These are phyloP conservation scores for Danaus chrysippus DNA, from an alignment of 2,888 invertebrate species.

Conservation along the genomic window DNA sequence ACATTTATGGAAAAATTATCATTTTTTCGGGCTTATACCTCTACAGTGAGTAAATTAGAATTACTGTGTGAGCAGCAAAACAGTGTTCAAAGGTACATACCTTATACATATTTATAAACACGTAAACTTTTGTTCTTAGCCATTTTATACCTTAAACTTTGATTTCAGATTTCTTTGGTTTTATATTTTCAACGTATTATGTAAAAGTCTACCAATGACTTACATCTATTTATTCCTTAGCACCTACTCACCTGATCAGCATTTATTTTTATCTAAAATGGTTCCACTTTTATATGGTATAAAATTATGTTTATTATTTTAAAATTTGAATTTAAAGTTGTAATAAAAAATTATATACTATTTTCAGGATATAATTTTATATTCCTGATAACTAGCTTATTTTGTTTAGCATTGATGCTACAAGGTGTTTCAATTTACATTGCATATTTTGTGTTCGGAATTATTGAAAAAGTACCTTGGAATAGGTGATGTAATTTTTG, in stretches of 20 bases:
- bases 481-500: slow-evolving; percentile 38
- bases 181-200: slow-evolving; percentile 38
- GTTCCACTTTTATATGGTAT: slow-evolving; percentile 46
- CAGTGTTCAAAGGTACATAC: slow-evolving; percentile 25
- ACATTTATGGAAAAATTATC: slow-evolving; percentile 29
- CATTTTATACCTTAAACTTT: neutral
- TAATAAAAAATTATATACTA: neutral
- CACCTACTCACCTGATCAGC: slow-evolving; percentile 47
- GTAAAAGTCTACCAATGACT: slow-evolving; percentile 45
- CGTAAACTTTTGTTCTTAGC: too few species aligned
- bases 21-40: slow-evolving; percentile 31
- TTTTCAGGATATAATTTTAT: slow-evolving; percentile 41
- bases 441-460: slow-evolving; percentile 38
- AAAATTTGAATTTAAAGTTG: neutral
- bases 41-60: slow-evolving; percentile 31
- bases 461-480: slow-evolving; percentile 47
- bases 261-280: slow-evolving; percentile 51
- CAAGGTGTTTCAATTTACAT: slow-evolving; percentile 34
- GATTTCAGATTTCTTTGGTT: slow-evolving; percentile 23
- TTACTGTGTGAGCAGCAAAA: slow-evolving; percentile 31
- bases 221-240: slow-evolving; percentile 49
- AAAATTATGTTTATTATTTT: neutral
- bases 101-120: slow-evolving; percentile 4
- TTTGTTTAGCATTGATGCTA: slow-evolving; percentile 35
- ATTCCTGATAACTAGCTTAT: slow-evolving; percentile 34